These are phyloP conservation scores for Myopa tessellatipennis DNA, from an alignment of 2,888 invertebrate genomes.

Conservation along the genomic window DNA sequence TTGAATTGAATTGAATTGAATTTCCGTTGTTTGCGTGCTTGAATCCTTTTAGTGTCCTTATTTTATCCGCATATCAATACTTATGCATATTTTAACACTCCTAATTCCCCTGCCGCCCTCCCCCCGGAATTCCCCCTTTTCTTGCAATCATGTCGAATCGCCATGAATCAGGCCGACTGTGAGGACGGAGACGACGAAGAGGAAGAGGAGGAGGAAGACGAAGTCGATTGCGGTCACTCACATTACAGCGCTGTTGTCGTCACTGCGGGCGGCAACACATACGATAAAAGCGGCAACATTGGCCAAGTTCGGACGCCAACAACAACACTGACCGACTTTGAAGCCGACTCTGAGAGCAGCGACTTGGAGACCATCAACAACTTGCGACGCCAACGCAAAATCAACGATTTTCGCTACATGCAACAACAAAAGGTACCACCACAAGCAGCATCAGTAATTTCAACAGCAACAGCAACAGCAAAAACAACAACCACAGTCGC, in stretches of 20 bases:
- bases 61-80: slow-evolving; percentile 17
- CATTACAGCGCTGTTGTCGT: slow-evolving; percentile 52
- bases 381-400: slow-evolving; percentile 44
- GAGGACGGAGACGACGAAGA: slow-evolving; percentile 62
- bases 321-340: slow-evolving; percentile 69
- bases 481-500: slow-evolving; percentile 29
- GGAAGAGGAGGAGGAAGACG: slow-evolving; percentile 59
- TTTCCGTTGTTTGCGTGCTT: slow-evolving; percentile 24
- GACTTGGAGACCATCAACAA: slow-evolving; percentile 57
- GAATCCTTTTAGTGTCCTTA: slow-evolving; percentile 2
- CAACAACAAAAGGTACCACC: slow-evolving; percentile 24
- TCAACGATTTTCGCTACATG: slow-evolving; percentile 5
- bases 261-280: slow-evolving; percentile 42
- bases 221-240: slow-evolving; percentile 53
- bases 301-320: slow-evolving; percentile 47
- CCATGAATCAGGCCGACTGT: slow-evolving; percentile 52
- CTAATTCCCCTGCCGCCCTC: slow-evolving; percentile 6
- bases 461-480: slow-evolving; percentile 37
- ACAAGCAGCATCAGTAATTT: slow-evolving; percentile 6
- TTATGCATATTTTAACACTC: slow-evolving; percentile 6
- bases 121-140: slow-evolving; percentile 39
- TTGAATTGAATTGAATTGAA: not conserved
- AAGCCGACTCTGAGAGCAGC: slow-evolving; percentile 73
- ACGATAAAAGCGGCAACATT: slow-evolving; percentile 41
- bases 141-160: not conserved